Conservation (phyloP, 2,888 invertebrate species). For the Exocentrus adspersus region DNA sequence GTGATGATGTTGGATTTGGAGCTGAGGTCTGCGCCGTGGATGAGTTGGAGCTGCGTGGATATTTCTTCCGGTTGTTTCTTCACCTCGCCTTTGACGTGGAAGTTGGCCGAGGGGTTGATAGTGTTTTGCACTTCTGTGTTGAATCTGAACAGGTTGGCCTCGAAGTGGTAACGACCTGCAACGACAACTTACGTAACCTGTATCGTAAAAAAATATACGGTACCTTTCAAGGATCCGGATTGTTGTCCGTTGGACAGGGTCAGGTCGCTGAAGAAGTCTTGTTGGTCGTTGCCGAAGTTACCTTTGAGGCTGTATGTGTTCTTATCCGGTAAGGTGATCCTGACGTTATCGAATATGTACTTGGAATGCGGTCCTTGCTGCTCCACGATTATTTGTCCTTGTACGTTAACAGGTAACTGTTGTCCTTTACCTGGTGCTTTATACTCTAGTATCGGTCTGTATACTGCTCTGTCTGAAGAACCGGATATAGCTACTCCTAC, state of each 20-base stretch:
- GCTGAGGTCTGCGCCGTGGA: constrained; percentile 72
- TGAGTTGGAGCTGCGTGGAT: constrained; percentile 60
- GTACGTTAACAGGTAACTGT: constrained; percentile 64
- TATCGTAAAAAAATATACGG: too few relatives aligned
- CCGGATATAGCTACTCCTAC: constrained; percentile 73
- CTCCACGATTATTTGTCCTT: constrained; percentile 65
- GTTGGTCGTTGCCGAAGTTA: constrained; percentile 60
- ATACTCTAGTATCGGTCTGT: constrained; percentile 77
- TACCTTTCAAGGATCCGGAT: constrained; percentile 61
- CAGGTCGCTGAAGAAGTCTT: constrained; percentile 64
- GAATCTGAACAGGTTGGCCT: constrained; percentile 63
- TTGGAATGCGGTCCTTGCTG: constrained; percentile 63
- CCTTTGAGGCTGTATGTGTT: constrained; percentile 67
- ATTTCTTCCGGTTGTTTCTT: constrained; percentile 38
- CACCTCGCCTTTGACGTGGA: constrained; percentile 69
- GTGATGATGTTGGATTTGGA: constrained; percentile 68
- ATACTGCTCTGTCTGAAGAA: constrained; percentile 66
- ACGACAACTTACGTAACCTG: too few relatives aligned
- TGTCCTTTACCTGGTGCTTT: constrained; percentile 67
- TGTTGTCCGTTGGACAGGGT: constrained; percentile 66
- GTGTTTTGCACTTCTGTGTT: constrained; percentile 68
- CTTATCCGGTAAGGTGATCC: constrained; percentile 61
- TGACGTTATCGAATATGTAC: constrained; percentile 70
- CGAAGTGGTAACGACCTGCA: constrained; percentile 52
- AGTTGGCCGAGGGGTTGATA: constrained; percentile 70